Conservation (phyloP, 2,797 vertebrate species). For the Microtus californicus region DNA sequence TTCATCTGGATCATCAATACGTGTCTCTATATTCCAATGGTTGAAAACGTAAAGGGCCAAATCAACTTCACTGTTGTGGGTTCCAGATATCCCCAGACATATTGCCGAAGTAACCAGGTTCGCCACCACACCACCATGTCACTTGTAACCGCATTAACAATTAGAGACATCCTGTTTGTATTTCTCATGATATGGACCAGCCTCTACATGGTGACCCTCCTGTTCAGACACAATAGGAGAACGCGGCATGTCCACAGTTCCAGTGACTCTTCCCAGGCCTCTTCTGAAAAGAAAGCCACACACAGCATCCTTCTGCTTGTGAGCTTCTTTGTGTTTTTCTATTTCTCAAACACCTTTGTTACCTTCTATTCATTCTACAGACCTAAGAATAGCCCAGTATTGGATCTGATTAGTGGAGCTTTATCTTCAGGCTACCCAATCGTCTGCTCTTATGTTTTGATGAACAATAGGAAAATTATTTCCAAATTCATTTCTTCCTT, state of each 20-base stretch:
- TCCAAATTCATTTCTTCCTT: background rate
- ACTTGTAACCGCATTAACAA: background rate
- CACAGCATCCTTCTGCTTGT: background rate
- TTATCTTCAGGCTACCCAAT: slow-evolving; percentile 16
- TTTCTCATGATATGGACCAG: background rate
- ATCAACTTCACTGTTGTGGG: background rate
- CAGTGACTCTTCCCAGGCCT: background rate
- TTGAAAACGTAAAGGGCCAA: accelerated
- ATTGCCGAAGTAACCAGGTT: background rate
- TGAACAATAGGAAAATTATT: background rate
- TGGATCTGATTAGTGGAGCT: background rate
- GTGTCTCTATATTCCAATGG: background rate
- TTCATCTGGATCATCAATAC: slow-evolving; percentile 49
- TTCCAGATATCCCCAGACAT: background rate
- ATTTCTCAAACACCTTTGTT: background rate
- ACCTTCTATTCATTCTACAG: background rate
- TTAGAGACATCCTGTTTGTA: slow-evolving; percentile 9
- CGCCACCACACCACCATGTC: accelerated
- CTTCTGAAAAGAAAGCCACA: slow-evolving; percentile 7
- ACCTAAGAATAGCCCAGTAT: background rate
- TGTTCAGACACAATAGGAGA: background rate
- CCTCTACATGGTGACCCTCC: background rate
- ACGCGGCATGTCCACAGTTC: background rate
- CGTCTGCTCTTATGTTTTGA: background rate
- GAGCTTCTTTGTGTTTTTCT: slow-evolving; percentile 27